Evolutionary conservation across 2,113 vertebrate genomes (phyloP).

Genomic region (Craseonycteris thonglongyai): DNA sequence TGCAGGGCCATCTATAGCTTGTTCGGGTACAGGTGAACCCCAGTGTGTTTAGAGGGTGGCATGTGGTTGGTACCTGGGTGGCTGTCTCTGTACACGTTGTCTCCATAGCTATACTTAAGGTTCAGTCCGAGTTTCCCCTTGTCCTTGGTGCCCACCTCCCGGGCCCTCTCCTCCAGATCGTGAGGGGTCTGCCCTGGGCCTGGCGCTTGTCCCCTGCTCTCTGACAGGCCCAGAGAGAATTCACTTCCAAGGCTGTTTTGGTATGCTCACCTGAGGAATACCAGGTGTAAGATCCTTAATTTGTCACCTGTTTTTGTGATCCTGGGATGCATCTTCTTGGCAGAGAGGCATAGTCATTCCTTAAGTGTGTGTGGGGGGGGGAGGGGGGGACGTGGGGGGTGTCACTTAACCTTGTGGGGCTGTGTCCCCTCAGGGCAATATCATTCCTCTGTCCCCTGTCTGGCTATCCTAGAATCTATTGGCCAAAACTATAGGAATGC

Average conservation of each 20-base stretch:
- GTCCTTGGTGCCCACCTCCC: background rate
- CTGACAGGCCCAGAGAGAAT: background rate
- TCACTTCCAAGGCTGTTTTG: background rate
- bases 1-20: background rate
- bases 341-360: background rate
- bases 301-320: background rate
- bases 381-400: too few species aligned
- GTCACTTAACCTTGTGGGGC: background rate
- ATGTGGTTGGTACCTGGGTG: background rate
- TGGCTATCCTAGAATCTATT: conserved; percentile 44
- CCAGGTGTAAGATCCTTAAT: background rate
- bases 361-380: background rate
- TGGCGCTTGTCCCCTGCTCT: background rate
- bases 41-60: background rate
- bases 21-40: background rate
- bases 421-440: background rate
- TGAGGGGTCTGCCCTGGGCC: background rate
- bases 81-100: background rate
- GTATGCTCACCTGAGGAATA: background rate
- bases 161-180: background rate
- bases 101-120: background rate
- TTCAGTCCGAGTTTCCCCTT: background rate
- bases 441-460: background rate
- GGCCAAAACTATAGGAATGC: conserved; percentile 28
- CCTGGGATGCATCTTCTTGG: background rate